Conservation (phyloP, 2,113 vertebrate species). For the Microcebus ravelobensis region DNA sequence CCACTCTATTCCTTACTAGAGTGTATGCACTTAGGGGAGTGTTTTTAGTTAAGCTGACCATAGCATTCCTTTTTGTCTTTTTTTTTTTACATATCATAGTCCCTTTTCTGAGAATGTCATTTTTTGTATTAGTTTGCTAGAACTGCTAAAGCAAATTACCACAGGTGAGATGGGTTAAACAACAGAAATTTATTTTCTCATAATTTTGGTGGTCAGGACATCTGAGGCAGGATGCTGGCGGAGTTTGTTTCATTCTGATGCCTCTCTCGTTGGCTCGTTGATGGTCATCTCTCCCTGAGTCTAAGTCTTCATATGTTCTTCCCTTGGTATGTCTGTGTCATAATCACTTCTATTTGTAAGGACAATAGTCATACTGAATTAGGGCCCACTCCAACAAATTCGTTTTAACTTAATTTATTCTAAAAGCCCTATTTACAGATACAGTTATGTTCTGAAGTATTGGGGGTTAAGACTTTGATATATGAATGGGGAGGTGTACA, state of each 20-base stretch:
- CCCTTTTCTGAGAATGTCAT: not conserved
- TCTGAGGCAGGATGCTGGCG: not conserved
- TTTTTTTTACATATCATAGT: not conserved
- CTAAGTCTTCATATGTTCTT: not conserved
- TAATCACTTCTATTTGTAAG: not conserved
- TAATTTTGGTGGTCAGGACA: not conserved
- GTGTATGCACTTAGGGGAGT: accelerated
- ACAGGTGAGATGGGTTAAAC: not conserved
- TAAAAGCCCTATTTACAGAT: not conserved
- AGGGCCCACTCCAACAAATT: not conserved
- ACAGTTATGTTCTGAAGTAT: not conserved
- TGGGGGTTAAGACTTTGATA: not conserved
- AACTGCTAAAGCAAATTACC: too few species aligned
- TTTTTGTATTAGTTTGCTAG: not conserved
- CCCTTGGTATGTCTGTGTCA: not conserved
- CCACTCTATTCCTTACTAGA: not conserved
- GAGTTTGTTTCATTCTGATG: not conserved
- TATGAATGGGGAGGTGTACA: not conserved
- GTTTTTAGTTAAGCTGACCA: not conserved
- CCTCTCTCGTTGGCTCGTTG: accelerated
- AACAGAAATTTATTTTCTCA: not conserved
- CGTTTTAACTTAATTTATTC: not conserved
- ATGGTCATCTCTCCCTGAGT: accelerated
- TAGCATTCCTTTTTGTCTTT: not conserved
- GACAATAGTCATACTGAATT: too few species aligned